Base-by-base conservation (phyloP, 1,140 invertebrate species). In the Alviniconcha marisindica region DNA sequence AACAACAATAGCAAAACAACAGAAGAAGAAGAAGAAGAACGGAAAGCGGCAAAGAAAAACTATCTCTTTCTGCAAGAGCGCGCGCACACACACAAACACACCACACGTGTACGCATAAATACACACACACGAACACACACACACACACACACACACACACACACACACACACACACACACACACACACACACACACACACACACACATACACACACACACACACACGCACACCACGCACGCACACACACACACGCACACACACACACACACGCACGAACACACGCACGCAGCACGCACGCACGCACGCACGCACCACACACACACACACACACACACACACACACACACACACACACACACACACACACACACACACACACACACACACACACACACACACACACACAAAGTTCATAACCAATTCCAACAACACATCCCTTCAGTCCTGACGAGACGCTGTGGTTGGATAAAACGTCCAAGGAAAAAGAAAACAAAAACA, bases 221-320 rank as follows among this genome's bases (percentile, higher is more conserved):
- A n/a, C 51, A 56, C 51, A n/a, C 51, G n/a, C 51, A 56, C 51
- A 56, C n/a, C 51, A n/a, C 51, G 51, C 51, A 56, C 51, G 10
- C 63, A 66, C 31, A 66, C 63, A 66, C 63, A 66, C 63, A 33
- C 63, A 66, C 63, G n/a, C 63, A 66, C 63, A 33, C 63, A 66
- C 63, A 33, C 63, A 66, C 63, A 66, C 31, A 33, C 63, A 66
- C 31, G n/a, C 63, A 66, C 14, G 51, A n/a, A n/a, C 51, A 56
- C 14, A 56, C 51, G 28, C 28, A 12, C 1, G 28, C 33, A 66
- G 7, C n/a, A 10, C 5, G n/a, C 48, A 10, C 7, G 7, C 18
- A 51, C 18, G 48, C 18, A 10, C 7, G 7, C 48, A 51, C 48
- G 18, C 18, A 18, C 18, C 18, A 51, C 44, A 31, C 40, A 3